Percentiles rank a stretch among this genome's conserved stretches.
These are phyloP conservation scores for Drepana arcuata DNA, from an alignment of 1,140 invertebrate species.

Conservation along the genomic window DNA sequence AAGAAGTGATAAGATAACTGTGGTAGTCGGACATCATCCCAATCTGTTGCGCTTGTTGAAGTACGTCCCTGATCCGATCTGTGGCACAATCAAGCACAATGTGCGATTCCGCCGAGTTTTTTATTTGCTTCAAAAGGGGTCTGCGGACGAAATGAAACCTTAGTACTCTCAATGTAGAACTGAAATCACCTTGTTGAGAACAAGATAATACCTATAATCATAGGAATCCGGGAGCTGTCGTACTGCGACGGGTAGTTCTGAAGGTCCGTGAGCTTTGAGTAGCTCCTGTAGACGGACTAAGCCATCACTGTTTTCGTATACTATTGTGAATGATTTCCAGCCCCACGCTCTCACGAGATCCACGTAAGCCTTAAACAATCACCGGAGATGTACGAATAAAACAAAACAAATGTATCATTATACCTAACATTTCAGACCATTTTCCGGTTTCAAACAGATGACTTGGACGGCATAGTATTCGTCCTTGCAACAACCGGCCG, in stretches of 20 bases:
- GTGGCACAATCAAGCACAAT: slow-evolving; percentile 93
- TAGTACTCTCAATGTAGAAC: too few relatives aligned
- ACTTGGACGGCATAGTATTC: too few relatives aligned
- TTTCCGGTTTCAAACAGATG: too few relatives aligned
- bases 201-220: slow-evolving; percentile 80
- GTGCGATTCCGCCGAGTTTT: slow-evolving; percentile 90
- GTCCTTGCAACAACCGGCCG: slow-evolving; percentile 3
- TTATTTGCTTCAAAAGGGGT: slow-evolving; percentile 91
- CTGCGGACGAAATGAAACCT: too few relatives aligned
- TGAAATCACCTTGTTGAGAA: slow-evolving; percentile 1
- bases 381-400: too few relatives aligned
- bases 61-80: slow-evolving; percentile 85
- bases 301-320: slow-evolving; percentile 96
- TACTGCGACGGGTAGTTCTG: slow-evolving; percentile 85
- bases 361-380: slow-evolving; percentile 89
- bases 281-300: slow-evolving; percentile 93
- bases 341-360: slow-evolving; percentile 91
- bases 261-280: slow-evolving; percentile 89
- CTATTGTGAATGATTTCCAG: slow-evolving; percentile 95
- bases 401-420: too few relatives aligned
- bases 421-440: too few relatives aligned
- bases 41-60: slow-evolving; percentile 95
- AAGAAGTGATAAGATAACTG: slow-evolving; percentile 91
- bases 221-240: slow-evolving; percentile 84
- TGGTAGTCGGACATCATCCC: slow-evolving; percentile 96